These are phyloP conservation scores for Acanthopagrus latus DNA, from an alignment of 2,797 vertebrate genomes.

Conservation along the genomic window DNA sequence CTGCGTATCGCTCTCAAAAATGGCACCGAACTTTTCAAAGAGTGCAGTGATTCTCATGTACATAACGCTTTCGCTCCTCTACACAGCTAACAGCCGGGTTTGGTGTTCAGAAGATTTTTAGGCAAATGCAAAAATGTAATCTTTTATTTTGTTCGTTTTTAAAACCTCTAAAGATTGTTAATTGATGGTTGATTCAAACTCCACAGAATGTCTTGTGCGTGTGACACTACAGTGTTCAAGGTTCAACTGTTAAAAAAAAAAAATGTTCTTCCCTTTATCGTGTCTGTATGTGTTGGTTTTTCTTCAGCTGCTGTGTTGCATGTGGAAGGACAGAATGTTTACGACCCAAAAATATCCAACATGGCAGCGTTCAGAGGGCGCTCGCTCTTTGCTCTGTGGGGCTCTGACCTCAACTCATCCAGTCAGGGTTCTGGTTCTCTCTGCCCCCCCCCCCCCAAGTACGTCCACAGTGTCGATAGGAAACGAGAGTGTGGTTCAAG, in stretches of 20 bases:
- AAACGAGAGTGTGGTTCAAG: conserved; percentile 52
- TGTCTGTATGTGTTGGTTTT: conserved; percentile 66
- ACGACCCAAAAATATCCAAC: conserved; percentile 51
- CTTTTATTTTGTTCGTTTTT: conserved; percentile 58
- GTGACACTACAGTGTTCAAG: conserved; percentile 71
- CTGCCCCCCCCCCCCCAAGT: conserved; percentile 41
- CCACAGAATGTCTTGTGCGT: conserved; percentile 72
- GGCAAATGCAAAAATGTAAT: conserved; percentile 69
- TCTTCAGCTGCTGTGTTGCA: conserved; percentile 69
- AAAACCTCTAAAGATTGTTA: conserved; percentile 65
- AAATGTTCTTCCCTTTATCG: conserved; percentile 57
- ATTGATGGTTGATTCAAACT: conserved; percentile 59
- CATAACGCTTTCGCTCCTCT: conserved; percentile 66
- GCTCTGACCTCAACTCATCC: conserved; percentile 64
- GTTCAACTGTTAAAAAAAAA: conserved; percentile 57
- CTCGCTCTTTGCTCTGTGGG: conserved; percentile 49
- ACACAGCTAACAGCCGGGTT: conserved; percentile 63
- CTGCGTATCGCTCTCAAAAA: conserved; percentile 51
- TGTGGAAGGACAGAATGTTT: conserved; percentile 76
- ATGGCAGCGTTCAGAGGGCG: conserved; percentile 40
- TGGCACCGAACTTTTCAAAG: conserved; percentile 64
- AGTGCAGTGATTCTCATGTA: conserved; percentile 68
- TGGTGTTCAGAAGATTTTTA: conserved; percentile 64
- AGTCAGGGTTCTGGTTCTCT: conserved; percentile 59
- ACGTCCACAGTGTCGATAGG: conserved; percentile 43